A percentile compares a stretch with the other conserved stretches of the same genome.
phyloP scores from a whole-genome alignment of 2,797 vertebrate species.

The Pipistrellus pygmaeus region DNA sequence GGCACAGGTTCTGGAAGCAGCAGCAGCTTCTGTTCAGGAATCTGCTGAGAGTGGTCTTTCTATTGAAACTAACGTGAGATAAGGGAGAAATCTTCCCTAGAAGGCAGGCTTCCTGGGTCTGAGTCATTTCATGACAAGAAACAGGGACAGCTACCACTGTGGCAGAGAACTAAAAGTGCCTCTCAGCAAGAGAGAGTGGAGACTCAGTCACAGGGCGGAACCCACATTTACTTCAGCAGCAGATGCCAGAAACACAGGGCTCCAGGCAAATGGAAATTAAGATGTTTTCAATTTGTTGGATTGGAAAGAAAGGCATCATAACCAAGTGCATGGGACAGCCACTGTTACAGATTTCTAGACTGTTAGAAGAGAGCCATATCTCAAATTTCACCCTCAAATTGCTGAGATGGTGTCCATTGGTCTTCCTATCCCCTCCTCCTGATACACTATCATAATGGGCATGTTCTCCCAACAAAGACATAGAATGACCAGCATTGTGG shows the following conservation, averaged over 20 bases:
- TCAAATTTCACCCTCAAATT: not conserved
- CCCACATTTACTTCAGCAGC: not conserved
- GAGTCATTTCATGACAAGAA: slow-evolving; percentile 6
- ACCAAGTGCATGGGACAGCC: not conserved
- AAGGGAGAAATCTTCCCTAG: not conserved
- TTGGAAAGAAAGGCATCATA: not conserved
- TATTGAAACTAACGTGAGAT: not conserved
- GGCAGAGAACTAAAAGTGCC: not conserved
- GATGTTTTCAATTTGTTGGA: not conserved
- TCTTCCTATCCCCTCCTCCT: not conserved
- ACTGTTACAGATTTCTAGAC: not conserved
- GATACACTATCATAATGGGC: not conserved
- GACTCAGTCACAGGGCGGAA: not conserved
- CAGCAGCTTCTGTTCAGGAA: not conserved
- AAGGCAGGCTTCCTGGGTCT: not conserved
- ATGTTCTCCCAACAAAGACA: not conserved
- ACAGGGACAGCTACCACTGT: not conserved
- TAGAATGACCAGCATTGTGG: not conserved
- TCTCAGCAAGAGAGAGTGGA: not conserved
- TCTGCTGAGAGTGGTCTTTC: not conserved
- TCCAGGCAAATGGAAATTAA: not conserved
- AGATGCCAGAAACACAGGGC: not conserved
- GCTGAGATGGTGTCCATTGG: not conserved
- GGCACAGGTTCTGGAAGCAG: not conserved
- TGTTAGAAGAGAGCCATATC: not conserved